Base-by-base conservation (phyloP, 2,888 invertebrate genomes). In the Acanthosepion pharaonis region DNA sequence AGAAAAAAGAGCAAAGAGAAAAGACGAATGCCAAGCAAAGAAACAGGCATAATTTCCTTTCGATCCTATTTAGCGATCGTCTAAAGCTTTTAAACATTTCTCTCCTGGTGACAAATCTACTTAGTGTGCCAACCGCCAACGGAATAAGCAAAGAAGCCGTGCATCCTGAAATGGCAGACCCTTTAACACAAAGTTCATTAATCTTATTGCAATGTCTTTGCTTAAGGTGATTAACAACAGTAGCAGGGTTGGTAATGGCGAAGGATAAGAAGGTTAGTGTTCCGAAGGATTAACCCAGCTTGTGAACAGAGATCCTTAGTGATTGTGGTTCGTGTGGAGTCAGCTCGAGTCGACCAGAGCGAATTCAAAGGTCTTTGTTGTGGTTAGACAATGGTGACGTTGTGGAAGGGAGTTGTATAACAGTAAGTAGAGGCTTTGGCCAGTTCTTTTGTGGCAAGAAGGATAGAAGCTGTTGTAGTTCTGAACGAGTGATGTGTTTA, bases 41-140 rank as follows among this genome's bases (percentile, higher is more conserved):
- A 78, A n/a, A 6, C 78, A 28, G 9, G 8, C 78, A 28, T 78
- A 78, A 78, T 28, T 78, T 78, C 11, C n/a, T n/a, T 28, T 78
- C 78, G n/a, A 78, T 78, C 78, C 78, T 78, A 78, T 78, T 78
- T 78, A 78, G 78, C 78, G n/a, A 78, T 78, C n/a, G 78, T 78
- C 28, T 78, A 28, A n/a, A 78, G 78, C 78, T 78, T 78, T 78
- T 78, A 78, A 78, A 78, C n/a, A n/a, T 78, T 78, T 78, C 78
- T 78, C 78, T 78, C n/a, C 78, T 78, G n/a, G 11, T 78, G 78
- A 78, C n/a, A n/a, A 78, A 78, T 78, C 33, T 33, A 59, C 59
- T 59, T 59, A 59, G 59, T 33, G 78, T 33, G 4, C n/a, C n/a
- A 18, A 78, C n/a, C 78, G 78, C 78, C 78, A 78, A 15, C 11